Evolutionary conservation across 2,797 vertebrate species (phyloP), one percentile per base, ranked within the genome.

Genomic region (Sarcoramphus papa): DNA sequence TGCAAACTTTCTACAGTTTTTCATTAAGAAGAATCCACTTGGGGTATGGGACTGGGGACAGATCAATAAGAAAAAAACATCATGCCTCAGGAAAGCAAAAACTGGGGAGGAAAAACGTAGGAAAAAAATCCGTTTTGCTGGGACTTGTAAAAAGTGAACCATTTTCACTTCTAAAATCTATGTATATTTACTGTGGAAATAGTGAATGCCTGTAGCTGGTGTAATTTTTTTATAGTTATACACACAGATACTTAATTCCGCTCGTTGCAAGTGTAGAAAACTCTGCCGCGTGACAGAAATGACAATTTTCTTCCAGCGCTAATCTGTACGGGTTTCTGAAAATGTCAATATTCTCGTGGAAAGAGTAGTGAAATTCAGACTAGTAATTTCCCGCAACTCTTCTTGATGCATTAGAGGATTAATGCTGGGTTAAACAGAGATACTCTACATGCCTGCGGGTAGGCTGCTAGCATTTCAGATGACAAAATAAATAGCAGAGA

Each of bases 361-460:
- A 51, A 40, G 2, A 20, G 51, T 2, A 16, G 74, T 15, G 78
- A 31, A n/a, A 24, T 10, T 21, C 68, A 8, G 43, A 9, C 4
- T 1, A 6, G 64, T 5, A 9, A n/a, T 25, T 16, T 56, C 75
- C 6, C 1, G 1, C 13, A 6, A 2, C 33, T 33, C 31, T 31
- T 20, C 7, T 6, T 2, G 51, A 0, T 11, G 62, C 22, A 1
- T 8, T 3, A 6, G 21, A 23, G 63, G 45, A 25, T 54, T 43
- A 25, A 28, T 1, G 7, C 14, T 37, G 68, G 37, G 37, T 53
- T 7, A 33, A 2, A 1, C 0, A 11, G 54, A 43, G 37, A 7
- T 22, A 1, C 6, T 3, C 0, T 3, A 4, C 0, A 1, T 5
- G 7, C 12, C 51, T 3, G 20, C 12, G 24, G 67, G 65, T 3